Base-by-base conservation (phyloP, 2,113 vertebrate species). In the Trinectes maculatus region DNA sequence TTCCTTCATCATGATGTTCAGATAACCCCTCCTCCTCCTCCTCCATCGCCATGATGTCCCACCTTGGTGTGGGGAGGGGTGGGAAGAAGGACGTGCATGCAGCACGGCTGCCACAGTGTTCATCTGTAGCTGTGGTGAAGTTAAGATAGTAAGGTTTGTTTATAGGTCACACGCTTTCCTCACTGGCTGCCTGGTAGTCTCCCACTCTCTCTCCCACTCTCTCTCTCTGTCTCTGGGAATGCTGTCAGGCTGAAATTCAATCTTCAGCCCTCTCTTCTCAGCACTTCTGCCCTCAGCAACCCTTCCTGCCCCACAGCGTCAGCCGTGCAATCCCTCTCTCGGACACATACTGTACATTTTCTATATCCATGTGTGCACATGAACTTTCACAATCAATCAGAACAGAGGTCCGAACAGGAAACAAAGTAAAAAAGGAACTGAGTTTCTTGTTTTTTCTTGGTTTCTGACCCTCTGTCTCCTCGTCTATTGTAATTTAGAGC, bases 191-290 rank as follows among this genome's bases (percentile, higher is more conserved):
- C 67, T 29, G 36, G 6, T 13, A 7, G 76, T 40, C 69, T 66
- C 83, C 73, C 82, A 72, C 74, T 72, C 76, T 34, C 42, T 8
- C 84, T 75, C 39, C 36, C 9, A 9, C 69, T 66, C 83, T 74
- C 82, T 74, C 74, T 72, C 76, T 34, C 42, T 8, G 82, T 75
- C 39, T 31, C 9, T 7, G 83, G 87, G 84, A 93, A 91, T 91
- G 92, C 92, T 92, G 89, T 80, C 66, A 81, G 80, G 88, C 77
- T 19, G 93, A 92, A 93, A 93, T 92, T 91, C 63, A 91, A 93
- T 92, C 84, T 71, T 37, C 15, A 34, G 51, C 53, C 67, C 49
- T 48, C 19, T 66, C 56, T 47, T 16, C 48, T 18, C 49, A 36
- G 61, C 29, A 3, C 69, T 24, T 34, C 31, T 57, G 15, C 51